Percentiles rank a stretch among this genome's conserved stretches.
Conservation (phyloP, 2,113 vertebrate genomes). For the Cavia porcellus region DNA sequence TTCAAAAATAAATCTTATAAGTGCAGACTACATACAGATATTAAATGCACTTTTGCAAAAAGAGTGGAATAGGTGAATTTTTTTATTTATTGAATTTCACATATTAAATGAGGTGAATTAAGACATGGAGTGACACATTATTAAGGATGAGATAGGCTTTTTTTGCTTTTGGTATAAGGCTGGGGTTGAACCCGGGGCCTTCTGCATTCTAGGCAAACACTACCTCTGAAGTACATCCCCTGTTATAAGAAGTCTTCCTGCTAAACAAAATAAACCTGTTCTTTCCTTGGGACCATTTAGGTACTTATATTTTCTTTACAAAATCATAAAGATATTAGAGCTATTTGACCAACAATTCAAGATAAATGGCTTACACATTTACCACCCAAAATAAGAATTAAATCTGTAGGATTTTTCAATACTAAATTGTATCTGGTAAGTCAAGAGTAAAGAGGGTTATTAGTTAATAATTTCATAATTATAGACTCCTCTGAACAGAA, state of each 20-base stretch:
- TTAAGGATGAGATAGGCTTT: not conserved
- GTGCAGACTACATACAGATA: not conserved
- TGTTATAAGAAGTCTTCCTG: no score
- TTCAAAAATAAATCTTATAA: conserved; percentile 31
- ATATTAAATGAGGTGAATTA: conserved; percentile 17
- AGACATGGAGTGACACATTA: not conserved
- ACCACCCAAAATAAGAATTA: conserved; percentile 37
- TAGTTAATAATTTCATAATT: conserved; percentile 13
- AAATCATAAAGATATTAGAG: not conserved
- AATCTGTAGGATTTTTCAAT: not conserved
- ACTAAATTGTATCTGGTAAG: not conserved
- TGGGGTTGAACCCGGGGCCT: not conserved
- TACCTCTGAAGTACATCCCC: not conserved
- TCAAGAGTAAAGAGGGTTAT: conserved; percentile 4
- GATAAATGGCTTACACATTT: not conserved
- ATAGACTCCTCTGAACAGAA: not conserved
- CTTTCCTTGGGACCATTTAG: not conserved
- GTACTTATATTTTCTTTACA: conserved; percentile 1
- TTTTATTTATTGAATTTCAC: conserved; percentile 34
- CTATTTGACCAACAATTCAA: not conserved
- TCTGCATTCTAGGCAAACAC: not conserved
- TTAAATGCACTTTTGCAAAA: not conserved
- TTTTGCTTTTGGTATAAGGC: not conserved
- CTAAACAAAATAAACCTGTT: not conserved
- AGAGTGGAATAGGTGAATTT: not conserved